phyloP scores from a whole-genome alignment of 2,888 invertebrate species.

The Archips crataeganus region DNA sequence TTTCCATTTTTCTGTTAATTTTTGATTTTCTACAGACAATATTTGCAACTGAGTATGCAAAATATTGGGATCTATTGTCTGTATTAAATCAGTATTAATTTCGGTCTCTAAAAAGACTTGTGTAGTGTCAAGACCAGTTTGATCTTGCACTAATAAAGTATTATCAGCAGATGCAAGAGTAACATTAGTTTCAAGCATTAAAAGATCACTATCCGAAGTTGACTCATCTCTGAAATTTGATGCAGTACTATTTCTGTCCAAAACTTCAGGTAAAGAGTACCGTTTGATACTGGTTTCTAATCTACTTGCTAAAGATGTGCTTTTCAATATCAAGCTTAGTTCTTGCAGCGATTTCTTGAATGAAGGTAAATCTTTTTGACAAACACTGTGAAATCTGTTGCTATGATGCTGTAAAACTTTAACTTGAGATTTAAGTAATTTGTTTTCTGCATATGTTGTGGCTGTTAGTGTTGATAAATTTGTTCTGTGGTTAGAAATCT shows the following conservation, averaged over 20 bases:
- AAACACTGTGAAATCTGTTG: conserved; percentile 70
- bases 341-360: conserved; percentile 70
- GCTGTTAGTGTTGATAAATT: conserved; percentile 76
- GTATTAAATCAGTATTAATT: conserved; percentile 55
- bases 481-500: conserved; percentile 72
- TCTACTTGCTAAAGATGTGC: conserved; percentile 52
- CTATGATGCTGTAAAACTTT: conserved; percentile 75
- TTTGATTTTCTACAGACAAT: conserved; percentile 52
- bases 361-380: conserved; percentile 75
- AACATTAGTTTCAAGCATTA: conserved; percentile 80
- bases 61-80: conserved; percentile 50
- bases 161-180: conserved; percentile 69
- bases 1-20: conserved; percentile 54
- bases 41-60: conserved; percentile 53
- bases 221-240: conserved; percentile 72
- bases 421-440: conserved; percentile 70
- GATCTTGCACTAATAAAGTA: conserved; percentile 68
- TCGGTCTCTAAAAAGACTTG: conserved; percentile 63
- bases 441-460: conserved; percentile 78
- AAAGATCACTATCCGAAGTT: conserved; percentile 72
- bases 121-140: conserved; percentile 71
- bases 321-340: conserved; percentile 66
- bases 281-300: conserved; percentile 64
- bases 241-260: conserved; percentile 61
- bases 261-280: conserved; percentile 68